Evolutionary conservation across 2,888 invertebrate species (phyloP), one percentile per base, ranked within the genome.

Genomic region (Acrobasis consociella): DNA sequence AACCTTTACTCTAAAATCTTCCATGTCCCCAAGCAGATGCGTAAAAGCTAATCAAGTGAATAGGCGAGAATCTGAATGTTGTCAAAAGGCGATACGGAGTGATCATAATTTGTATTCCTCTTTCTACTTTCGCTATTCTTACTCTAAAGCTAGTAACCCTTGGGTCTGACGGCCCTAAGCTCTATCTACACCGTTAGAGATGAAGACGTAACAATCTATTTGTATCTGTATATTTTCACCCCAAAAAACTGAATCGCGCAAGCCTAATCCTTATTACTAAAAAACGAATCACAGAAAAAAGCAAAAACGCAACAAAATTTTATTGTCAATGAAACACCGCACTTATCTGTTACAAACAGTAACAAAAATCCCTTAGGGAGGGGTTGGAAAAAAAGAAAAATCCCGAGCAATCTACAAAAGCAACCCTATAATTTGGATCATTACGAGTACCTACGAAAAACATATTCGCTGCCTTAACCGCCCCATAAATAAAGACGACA

Each of bases 371-470:
- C 60, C 62, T 58, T 50, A 64, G 39, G 65, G 65, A 64, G 64
- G 67, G 63, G 65, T 69, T 22, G 42, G 37, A 53, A 73, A 31
- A 71, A 69, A 69, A 75, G 74, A 80, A 83, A 82, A 78, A 78
- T 76, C 75, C 71, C 64, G 63, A 67, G 73, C 85, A 81, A 85
- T 86, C 86, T 84, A 80, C 78, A 87, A 86, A 86, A 84, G 82
- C 75, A 83, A 88, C 88, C 89, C 82, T 86, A 90, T 91, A 91
- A 92, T 91, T 89, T 82, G 87, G 82, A 87, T 89, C 92, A 90
- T 92, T 92, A 91, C 88, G 79, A 84, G 82, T 85, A 83, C 80
- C 88, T 85, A 86, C 81, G 86, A 85, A 87, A 86, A 91, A 90
- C 91, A 92, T 92, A 92, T 92, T 92, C 90, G 76, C 73, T 69